phyloP scores from a whole-genome alignment of 2,888 invertebrate species.

The Leucophenga montana region DNA sequence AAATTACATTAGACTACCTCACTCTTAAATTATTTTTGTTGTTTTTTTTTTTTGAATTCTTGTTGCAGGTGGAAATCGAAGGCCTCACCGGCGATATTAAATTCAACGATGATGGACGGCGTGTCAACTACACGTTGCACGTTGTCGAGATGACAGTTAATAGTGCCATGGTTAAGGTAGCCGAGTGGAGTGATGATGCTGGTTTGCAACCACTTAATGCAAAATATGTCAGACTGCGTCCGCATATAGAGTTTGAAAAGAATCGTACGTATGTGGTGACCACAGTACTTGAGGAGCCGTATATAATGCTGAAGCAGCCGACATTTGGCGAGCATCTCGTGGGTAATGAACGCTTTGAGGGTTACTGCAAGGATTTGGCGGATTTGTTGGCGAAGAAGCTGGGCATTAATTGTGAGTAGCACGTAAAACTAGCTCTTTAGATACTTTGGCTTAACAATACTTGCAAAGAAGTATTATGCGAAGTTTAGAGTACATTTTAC shows the following conservation, averaged over 20 bases:
- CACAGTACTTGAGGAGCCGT: constrained; percentile 90
- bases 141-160: constrained; percentile 95
- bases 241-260: constrained; percentile 82
- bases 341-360: constrained; percentile 88
- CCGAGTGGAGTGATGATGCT: constrained; percentile 88
- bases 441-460: constrained; percentile 19
- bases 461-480: neutral
- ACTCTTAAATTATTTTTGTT: constrained; percentile 11
- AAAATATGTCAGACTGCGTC: constrained; percentile 82
- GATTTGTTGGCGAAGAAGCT: constrained; percentile 86
- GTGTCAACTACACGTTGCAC: constrained; percentile 91
- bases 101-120: constrained; percentile 90
- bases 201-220: constrained; percentile 84
- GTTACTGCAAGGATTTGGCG: constrained; percentile 93
- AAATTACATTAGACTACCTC: constrained; percentile 21
- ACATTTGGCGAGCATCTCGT: constrained; percentile 78
- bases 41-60: constrained; percentile 13
- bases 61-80: constrained; percentile 87
- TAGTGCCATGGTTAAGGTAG: constrained; percentile 89
- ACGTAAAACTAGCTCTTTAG: neutral
- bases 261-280: constrained; percentile 92
- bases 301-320: constrained; percentile 84
- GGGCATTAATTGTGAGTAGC: constrained; percentile 86
- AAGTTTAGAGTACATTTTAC: no score
- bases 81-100: constrained; percentile 92